Conservation (phyloP, 2,888 invertebrate species). For the Pseudococcus jackbeardsleyi region DNA sequence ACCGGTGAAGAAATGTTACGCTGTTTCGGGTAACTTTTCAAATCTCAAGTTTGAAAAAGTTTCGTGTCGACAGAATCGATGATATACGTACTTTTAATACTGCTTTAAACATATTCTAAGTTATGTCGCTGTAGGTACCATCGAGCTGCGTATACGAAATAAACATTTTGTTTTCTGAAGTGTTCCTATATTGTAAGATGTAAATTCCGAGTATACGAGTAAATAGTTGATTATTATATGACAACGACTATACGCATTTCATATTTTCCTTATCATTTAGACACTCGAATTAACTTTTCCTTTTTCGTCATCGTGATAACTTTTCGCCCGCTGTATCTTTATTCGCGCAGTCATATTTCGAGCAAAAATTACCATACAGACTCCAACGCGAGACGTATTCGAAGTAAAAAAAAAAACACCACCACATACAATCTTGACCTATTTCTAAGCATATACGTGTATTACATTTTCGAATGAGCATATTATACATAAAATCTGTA, state of each 20-base stretch:
- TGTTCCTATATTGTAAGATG: no score
- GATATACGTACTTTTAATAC: neutral
- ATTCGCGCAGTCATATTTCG: no score
- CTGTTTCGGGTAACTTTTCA: neutral
- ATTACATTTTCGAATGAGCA: no score
- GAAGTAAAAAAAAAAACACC: neutral
- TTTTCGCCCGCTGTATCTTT: no score
- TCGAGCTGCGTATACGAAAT: neutral
- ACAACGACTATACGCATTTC: neutral
- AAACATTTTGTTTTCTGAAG: no score
- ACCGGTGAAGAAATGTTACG: constrained; percentile 3
- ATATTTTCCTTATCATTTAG: neutral
- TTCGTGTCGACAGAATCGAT: neutral
- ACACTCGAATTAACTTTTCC: neutral
- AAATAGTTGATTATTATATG: no score
- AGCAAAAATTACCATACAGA: neutral
- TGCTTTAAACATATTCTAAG: neutral
- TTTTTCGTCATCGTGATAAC: neutral
- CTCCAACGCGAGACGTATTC: neutral
- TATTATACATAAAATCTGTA: neutral
- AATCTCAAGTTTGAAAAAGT: constrained; percentile 16
- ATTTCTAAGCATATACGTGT: neutral
- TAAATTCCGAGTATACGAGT: neutral
- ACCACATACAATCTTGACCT: neutral
- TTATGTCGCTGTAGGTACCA: neutral